Percentiles rank a stretch among this genome's conserved stretches.
Evolutionary conservation across 1,140 invertebrate species (phyloP).

Genomic region (Aphis craccivora): DNA sequence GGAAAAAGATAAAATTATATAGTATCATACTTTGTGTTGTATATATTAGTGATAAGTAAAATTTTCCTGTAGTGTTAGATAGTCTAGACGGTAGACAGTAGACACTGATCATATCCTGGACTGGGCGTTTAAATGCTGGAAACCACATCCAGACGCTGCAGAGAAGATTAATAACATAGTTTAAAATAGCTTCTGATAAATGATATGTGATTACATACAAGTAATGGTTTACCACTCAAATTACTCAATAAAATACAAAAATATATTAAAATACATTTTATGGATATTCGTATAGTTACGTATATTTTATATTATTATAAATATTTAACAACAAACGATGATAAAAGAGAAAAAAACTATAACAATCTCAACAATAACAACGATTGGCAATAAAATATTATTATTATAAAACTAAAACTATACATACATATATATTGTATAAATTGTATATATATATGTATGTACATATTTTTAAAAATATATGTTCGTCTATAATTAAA

Average conservation of each 20-base stretch:
- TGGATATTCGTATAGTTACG: background rate
- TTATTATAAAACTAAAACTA: slow-evolving; percentile 23
- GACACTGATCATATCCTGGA: too few relatives aligned
- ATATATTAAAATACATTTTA: background rate
- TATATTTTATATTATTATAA: slow-evolving; percentile 30
- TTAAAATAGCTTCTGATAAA: too few relatives aligned
- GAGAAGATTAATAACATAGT: too few relatives aligned
- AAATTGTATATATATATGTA: slow-evolving; percentile 1
- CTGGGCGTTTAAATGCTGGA: too few relatives aligned
- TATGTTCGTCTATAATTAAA: background rate
- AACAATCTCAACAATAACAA: slow-evolving; percentile 38
- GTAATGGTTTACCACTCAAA: background rate
- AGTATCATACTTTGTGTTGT: too few relatives aligned
- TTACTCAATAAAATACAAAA: background rate
- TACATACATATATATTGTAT: slow-evolving; percentile 29
- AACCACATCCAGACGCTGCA: too few relatives aligned
- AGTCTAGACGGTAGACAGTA: too few relatives aligned
- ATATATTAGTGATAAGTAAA: too few relatives aligned
- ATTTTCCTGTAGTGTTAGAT: too few relatives aligned
- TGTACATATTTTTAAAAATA: slow-evolving; percentile 19
- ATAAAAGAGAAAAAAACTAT: slow-evolving; percentile 23
- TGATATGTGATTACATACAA: too few relatives aligned
- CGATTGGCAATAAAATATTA: slow-evolving; percentile 32
- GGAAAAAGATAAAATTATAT: too few relatives aligned
- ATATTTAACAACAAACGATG: slow-evolving; percentile 43